Conservation (phyloP, 2,888 invertebrate species). For the Acrobeloides nanus region DNA sequence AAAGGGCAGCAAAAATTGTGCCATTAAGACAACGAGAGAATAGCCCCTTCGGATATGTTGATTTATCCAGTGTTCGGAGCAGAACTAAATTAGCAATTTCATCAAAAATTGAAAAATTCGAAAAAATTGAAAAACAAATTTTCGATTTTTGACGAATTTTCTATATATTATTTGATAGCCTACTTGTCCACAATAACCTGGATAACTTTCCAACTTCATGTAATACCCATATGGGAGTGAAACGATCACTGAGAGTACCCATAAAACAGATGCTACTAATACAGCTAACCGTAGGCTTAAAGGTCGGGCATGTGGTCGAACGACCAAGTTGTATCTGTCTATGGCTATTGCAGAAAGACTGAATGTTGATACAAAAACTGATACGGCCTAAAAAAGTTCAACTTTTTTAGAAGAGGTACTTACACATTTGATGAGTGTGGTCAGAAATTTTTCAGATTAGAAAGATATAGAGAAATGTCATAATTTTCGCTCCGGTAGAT, state of each 20-base stretch:
- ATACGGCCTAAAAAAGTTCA: constrained; percentile 25
- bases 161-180: too few relatives aligned
- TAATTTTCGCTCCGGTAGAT: too few relatives aligned
- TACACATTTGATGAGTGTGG: not conserved
- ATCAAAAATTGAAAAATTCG: too few relatives aligned
- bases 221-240: constrained; percentile 81
- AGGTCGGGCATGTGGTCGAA: constrained; percentile 24
- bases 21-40: constrained; percentile 74
- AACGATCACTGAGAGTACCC: constrained; percentile 67
- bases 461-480: too few relatives aligned
- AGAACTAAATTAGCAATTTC: constrained; percentile 31
- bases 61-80: constrained; percentile 71
- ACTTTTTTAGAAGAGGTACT: not conserved
- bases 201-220: constrained; percentile 57
- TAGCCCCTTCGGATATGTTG: constrained; percentile 71
- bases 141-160: too few relatives aligned
- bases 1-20: constrained; percentile 90
- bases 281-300: constrained; percentile 19
- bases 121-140: too few relatives aligned
- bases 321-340: constrained; percentile 30
- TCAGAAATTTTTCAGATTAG: not conserved
- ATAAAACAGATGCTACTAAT: constrained; percentile 25
- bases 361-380: constrained; percentile 33
- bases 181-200: constrained; percentile 53
- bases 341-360: constrained; percentile 32